Evolutionary conservation across 2,113 vertebrate species (phyloP), one percentile per base, ranked within the genome.

Genomic region (Gambusia holbrooki): DNA sequence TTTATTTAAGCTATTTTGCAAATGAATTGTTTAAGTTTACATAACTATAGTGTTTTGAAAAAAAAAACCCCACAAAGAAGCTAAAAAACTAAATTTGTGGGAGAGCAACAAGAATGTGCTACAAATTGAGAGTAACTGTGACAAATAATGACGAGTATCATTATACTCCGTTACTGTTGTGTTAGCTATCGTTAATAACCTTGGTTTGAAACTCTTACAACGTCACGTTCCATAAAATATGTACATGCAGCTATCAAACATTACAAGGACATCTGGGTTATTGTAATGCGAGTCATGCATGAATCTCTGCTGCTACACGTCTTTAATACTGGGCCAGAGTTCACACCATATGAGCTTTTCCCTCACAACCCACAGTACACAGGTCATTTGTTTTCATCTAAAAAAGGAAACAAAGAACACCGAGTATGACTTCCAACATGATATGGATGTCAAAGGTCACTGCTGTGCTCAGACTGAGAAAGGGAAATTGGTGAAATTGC

Each of bases 401-500:
- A 35, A 32, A 37, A 68, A 40, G 67, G 27, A 45, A n/a, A 8
- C 17, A 60, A 32, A 64, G 17, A 58, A 25, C 5, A 45, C 69
- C 29, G 63, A 73, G 73, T 63, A 29, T 27, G 67, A 74, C 74
- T 15, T 45, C 54, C 62, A 71, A 42, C 5, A 25, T 64, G 62
- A 37, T 54, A 62, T 40, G 17, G 33, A 76, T 72, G 82, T 81
- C 76, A 87, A 76, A 84, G 86, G 67, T 86, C 19, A 40, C 68
- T 33, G 7, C 4, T 42, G 29, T n/a, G 74, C 30, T 61, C 35
- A 51, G 4, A 25, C 35, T 74, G 62, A 61, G 37, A 37, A 65
- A 22, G 30, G 17, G 69, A 62, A 76, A 79, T 40, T 37, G 75
- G 69, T 37, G 27, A 62, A 29, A 72, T 82, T 83, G 76, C 62